phyloP scores from a whole-genome alignment of 2,888 invertebrate genomes.

The Ommatoiulus sabulosus region DNA sequence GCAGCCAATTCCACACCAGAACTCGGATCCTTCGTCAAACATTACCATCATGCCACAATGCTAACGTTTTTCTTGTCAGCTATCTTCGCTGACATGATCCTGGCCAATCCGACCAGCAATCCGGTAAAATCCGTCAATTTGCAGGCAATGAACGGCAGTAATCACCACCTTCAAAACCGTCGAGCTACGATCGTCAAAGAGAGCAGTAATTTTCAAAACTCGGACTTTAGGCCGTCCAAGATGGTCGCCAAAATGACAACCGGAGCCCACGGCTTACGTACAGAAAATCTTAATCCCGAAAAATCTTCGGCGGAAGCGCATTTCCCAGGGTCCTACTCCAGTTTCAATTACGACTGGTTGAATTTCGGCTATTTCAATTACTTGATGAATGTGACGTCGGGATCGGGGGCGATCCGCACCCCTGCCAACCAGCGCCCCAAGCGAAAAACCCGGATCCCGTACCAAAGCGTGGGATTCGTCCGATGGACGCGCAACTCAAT shows the following conservation, averaged over 20 bases:
- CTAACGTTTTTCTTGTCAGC: not conserved
- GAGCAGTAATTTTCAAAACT: not conserved
- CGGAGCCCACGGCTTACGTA: not conserved
- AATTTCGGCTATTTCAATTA: constrained; percentile 24
- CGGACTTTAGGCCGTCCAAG: not conserved
- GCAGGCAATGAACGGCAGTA: not conserved
- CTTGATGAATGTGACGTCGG: not conserved
- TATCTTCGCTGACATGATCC: not conserved
- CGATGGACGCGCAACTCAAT: not conserved
- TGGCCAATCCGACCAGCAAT: not conserved
- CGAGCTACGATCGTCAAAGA: no score
- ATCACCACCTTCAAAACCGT: not conserved
- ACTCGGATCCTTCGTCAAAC: not conserved
- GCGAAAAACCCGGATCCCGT: not conserved
- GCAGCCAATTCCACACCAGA: not conserved
- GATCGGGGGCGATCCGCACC: not conserved
- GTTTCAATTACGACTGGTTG: constrained; percentile 41
- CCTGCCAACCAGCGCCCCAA: not conserved
- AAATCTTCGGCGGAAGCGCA: not conserved
- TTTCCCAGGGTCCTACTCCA: not conserved
- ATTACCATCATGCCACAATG: not conserved
- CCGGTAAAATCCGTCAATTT: not conserved
- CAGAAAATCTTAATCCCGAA: not conserved
- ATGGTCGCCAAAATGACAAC: constrained; percentile 8
- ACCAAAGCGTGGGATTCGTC: not conserved